Percentiles rank a stretch among this genome's conserved stretches.
These are phyloP conservation scores for Anableps anableps DNA, from an alignment of 2,797 vertebrate genomes.

Conservation along the genomic window DNA sequence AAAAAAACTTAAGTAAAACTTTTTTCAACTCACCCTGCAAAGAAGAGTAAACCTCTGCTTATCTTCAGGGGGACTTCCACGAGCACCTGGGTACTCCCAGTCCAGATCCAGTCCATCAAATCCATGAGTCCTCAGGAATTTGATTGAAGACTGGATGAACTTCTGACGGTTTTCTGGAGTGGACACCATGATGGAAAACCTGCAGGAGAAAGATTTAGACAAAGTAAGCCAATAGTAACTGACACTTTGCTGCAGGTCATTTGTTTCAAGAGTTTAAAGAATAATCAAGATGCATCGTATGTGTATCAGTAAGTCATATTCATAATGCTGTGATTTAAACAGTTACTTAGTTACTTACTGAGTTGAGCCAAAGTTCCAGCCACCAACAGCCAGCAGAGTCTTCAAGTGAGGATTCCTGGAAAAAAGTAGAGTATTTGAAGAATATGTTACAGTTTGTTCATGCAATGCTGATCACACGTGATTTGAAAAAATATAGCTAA, in stretches of 20 bases:
- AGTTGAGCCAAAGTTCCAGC: constrained; percentile 84
- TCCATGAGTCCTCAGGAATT: constrained; percentile 80
- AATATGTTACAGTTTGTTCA: not conserved
- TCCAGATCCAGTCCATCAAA: constrained; percentile 89
- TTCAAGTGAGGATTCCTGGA: constrained; percentile 81
- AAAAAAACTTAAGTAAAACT: too few relatives aligned
- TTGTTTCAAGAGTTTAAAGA: not conserved
- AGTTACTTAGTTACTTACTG: constrained; percentile 77
- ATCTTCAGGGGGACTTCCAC: constrained; percentile 81
- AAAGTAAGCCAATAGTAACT: not conserved
- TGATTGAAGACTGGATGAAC: constrained; percentile 83
- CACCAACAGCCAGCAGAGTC: constrained; percentile 84
- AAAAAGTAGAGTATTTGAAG: constrained; percentile 2
- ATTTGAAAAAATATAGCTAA: not conserved
- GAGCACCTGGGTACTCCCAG: constrained; percentile 86
- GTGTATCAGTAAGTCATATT: not conserved
- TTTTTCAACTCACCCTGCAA: constrained; percentile 67
- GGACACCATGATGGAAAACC: constrained; percentile 86
- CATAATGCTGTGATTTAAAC: not conserved
- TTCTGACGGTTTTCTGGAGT: constrained; percentile 72
- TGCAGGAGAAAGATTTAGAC: constrained; percentile 35
- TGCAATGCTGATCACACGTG: not conserved
- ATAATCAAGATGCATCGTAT: not conserved
- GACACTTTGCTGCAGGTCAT: not conserved
- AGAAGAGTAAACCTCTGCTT: constrained; percentile 82